phyloP scores from a whole-genome alignment of 2,888 invertebrate genomes.

The Dolichomitus sp. region DNA sequence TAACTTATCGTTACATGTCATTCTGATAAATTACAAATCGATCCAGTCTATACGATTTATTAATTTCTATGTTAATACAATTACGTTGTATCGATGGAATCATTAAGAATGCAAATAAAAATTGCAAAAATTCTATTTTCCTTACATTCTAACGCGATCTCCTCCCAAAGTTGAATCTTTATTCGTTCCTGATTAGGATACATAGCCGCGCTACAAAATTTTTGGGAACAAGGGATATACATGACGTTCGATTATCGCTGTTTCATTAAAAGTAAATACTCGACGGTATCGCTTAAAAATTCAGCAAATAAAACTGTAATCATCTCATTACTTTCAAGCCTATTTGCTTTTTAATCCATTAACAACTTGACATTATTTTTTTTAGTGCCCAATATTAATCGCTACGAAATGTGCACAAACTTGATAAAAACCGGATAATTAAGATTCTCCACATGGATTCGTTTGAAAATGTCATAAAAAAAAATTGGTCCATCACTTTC shows the following conservation, averaged over 20 bases:
- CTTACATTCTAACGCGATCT: slow-evolving; percentile 49
- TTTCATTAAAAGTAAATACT: slow-evolving; percentile 22
- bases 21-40: slow-evolving; percentile 62
- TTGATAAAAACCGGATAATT: too few relatives aligned
- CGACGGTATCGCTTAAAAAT: slow-evolving; percentile 44
- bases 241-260: slow-evolving; percentile 15
- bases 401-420: too few relatives aligned
- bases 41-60: slow-evolving; percentile 70
- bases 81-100: slow-evolving; percentile 69
- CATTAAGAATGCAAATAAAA: slow-evolving; percentile 38
- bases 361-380: too few relatives aligned
- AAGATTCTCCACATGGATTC: too few relatives aligned
- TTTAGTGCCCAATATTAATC: too few relatives aligned
- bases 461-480: too few relatives aligned
- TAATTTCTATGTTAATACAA: slow-evolving; percentile 69
- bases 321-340: too few relatives aligned
- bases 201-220: slow-evolving; percentile 76
- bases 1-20: slow-evolving; percentile 53
- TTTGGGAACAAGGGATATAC: slow-evolving; percentile 48
- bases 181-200: slow-evolving; percentile 69
- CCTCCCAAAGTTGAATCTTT: slow-evolving; percentile 32
- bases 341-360: too few relatives aligned
- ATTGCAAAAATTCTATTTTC: slow-evolving; percentile 4
- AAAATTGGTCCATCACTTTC: too few relatives aligned
- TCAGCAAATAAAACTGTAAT: too few relatives aligned